These are phyloP conservation scores for Tetrapedia diversipes DNA, from an alignment of 2,888 invertebrate species.

Conservation along the genomic window DNA sequence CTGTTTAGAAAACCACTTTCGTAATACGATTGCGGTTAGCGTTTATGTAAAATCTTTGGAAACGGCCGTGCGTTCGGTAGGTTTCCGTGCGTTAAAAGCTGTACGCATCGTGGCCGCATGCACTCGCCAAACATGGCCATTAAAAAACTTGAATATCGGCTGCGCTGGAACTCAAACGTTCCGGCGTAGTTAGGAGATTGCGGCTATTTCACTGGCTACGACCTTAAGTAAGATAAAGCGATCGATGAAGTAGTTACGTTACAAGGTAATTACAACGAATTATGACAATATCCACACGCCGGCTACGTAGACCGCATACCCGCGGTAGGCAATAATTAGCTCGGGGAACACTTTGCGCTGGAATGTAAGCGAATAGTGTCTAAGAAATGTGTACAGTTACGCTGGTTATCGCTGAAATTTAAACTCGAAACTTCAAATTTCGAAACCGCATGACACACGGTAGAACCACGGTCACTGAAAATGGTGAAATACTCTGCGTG, in stretches of 20 bases:
- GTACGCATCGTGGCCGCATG: constrained; percentile 32
- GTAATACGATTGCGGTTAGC: constrained; percentile 25
- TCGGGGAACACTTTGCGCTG: constrained; percentile 54
- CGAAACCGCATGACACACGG: neutral
- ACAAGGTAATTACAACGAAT: constrained; percentile 74
- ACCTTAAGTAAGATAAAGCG: constrained; percentile 67
- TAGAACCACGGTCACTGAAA: neutral
- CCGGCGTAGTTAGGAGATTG: constrained; percentile 61
- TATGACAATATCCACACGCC: constrained; percentile 66
- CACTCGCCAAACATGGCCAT: constrained; percentile 26
- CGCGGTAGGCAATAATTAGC: constrained; percentile 74
- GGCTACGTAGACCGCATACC: constrained; percentile 53
- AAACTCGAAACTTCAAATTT: constrained; percentile 65
- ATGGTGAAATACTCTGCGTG: neutral
- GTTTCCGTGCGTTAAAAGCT: constrained; percentile 25
- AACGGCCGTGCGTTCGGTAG: constrained; percentile 15
- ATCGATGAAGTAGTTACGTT: constrained; percentile 72
- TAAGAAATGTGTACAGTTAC: constrained; percentile 68
- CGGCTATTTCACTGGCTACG: constrained; percentile 49
- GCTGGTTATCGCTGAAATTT: constrained; percentile 69
- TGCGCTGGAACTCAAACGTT: constrained; percentile 58
- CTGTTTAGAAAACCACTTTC: constrained; percentile 28
- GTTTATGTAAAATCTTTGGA: constrained; percentile 37
- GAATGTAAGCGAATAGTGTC: constrained; percentile 67
- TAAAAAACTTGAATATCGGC: constrained; percentile 64